Base-by-base conservation (phyloP, 2,797 vertebrate species). In the Malurus leucopterus region DNA sequence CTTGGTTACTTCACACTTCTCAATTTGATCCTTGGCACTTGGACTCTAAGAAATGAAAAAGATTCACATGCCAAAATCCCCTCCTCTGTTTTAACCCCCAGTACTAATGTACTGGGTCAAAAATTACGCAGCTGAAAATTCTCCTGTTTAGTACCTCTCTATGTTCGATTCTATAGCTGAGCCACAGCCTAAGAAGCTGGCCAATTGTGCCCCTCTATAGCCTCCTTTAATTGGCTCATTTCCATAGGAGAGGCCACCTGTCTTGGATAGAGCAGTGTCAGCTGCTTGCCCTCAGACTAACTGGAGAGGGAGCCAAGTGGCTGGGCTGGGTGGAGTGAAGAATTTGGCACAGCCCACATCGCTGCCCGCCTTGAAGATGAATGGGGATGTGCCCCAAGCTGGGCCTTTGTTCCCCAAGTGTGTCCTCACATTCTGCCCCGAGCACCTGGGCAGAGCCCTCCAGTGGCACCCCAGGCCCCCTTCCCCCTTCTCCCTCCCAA, bases 181-280 rank as follows among this genome's bases (percentile, higher is more conserved):
- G 49, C 26, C 70, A 34, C 50, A 38, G 76, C 58, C 82, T 69
- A 82, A 84, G 64, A 61, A 79, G 86, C 83, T 62, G 59, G 36
- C 43, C 74, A 34, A 63, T 86, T 90, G 72, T 86, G 50, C 36
- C 72, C 26, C 38, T 79, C 61, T 78, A 8, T 70, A 86, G 79
- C 5, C 50, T 71, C 43, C 63, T 72, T 90, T 92, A 91, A 94
- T 94, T 93, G 86, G 59, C 62, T 93, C 63, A 95, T 95, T 94
- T 91, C 88, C 89, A 89, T 90, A 82, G 73, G 67, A 89, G 89
- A 72, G 54, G 61, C 89, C 88, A 89, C 62, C 84, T 94, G 92
- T 75, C 75, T 51, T 55, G 83, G 77, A 5, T 44, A 12, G 79
- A 76, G 22, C 74, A 77, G 43, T 14, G 34, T 83, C 91, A 93